phyloP scores from a whole-genome alignment of 2,797 vertebrate species.

The Sorex maritimensis region DNA sequence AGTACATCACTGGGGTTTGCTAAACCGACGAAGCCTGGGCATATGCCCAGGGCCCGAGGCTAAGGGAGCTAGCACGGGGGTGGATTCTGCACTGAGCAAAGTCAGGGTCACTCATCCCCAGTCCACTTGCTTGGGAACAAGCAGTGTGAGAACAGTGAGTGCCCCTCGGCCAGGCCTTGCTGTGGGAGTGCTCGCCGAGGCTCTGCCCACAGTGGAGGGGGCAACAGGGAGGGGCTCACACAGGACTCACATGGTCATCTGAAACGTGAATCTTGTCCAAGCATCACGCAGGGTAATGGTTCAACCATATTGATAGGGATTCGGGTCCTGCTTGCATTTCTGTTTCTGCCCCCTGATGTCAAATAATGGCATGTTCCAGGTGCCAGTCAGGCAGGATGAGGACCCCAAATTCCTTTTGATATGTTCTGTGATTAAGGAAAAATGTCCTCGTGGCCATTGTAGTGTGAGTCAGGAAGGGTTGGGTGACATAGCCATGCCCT shows the following conservation, averaged over 20 bases:
- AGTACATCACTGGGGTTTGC: not conserved
- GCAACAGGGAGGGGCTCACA: too few relatives aligned
- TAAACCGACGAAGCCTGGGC: not conserved
- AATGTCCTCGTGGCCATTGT: too few relatives aligned
- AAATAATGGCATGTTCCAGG: not conserved
- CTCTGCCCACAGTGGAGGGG: too few relatives aligned
- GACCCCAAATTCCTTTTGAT: too few relatives aligned
- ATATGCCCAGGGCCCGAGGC: not conserved
- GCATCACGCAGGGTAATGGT: not conserved
- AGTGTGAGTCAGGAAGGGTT: not conserved
- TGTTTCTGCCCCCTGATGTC: too few relatives aligned
- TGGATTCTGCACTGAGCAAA: not conserved
- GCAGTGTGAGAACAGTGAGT: too few relatives aligned
- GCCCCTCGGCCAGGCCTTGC: too few relatives aligned
- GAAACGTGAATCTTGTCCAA: too few relatives aligned
- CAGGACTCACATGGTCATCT: too few relatives aligned
- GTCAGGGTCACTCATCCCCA: not conserved
- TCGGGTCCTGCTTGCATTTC: not conserved
- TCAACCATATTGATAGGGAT: rapidly evolving
- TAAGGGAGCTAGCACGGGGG: not conserved
- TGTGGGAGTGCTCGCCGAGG: too few relatives aligned
- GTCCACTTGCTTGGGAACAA: rapidly evolving
- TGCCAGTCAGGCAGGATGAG: not conserved
- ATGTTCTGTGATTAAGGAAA: not conserved
- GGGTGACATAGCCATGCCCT: rapidly evolving